A percentile compares a stretch with the other conserved stretches of the same genome.
These are phyloP conservation scores for Eulemur mongoz DNA, from an alignment of 2,797 vertebrate species.

Conservation along the genomic window DNA sequence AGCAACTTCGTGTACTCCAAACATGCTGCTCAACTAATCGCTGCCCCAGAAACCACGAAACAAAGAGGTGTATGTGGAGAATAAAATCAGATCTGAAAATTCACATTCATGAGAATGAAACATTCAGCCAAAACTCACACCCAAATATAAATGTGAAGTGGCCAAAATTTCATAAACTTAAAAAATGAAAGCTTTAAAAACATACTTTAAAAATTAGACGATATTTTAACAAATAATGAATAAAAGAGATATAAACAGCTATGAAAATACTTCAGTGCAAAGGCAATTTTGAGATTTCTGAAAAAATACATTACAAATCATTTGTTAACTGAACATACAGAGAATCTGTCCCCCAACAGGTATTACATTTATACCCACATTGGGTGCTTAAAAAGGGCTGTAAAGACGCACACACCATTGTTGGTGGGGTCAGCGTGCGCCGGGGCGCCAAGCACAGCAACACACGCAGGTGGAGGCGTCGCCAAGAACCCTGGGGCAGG, in stretches of 20 bases:
- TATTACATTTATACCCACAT: conserved; percentile 78
- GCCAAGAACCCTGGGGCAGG: neutral
- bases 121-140: neutral
- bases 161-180: conserved; percentile 82
- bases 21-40: accelerated
- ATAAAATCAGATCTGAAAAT: conserved; percentile 56
- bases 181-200: conserved; percentile 83
- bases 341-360: conserved; percentile 81
- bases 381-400: conserved; percentile 78
- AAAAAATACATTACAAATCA: conserved; percentile 89
- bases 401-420: conserved; percentile 82
- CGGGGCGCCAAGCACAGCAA: conserved; percentile 60
- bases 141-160: conserved; percentile 75
- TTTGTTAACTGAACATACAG: conserved; percentile 85
- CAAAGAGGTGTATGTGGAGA: conserved; percentile 38
- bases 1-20: conserved; percentile 4
- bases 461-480: no score
- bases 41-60: neutral
- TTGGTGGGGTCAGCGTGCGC: conserved; percentile 72
- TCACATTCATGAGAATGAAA: conserved; percentile 76
- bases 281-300: conserved; percentile 88
- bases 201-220: conserved; percentile 85
- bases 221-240: conserved; percentile 83
- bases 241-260: conserved; percentile 87
- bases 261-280: conserved; percentile 90